phyloP scores from a whole-genome alignment of 2,113 vertebrate genomes.

The Shinisaurus crocodilurus region DNA sequence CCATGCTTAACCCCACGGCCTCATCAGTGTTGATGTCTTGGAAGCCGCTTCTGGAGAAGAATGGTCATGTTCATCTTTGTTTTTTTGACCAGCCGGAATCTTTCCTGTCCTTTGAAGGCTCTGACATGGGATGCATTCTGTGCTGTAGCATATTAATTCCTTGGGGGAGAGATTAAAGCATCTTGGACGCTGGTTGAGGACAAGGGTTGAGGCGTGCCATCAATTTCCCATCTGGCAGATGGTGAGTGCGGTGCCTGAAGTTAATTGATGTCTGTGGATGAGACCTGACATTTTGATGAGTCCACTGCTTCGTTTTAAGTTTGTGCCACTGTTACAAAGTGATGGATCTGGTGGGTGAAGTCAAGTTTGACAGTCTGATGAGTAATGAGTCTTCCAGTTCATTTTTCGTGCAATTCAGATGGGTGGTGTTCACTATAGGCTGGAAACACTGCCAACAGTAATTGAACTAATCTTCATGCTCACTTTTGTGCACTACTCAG shows the following conservation, averaged over 20 bases:
- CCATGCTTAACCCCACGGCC: neutral
- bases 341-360: neutral
- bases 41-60: neutral
- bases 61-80: rapidly evolving
- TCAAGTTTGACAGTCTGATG: neutral
- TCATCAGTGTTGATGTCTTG: neutral
- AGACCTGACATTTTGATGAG: neutral
- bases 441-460: neutral
- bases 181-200: neutral
- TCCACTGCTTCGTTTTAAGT: rapidly evolving
- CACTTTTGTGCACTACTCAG: neutral
- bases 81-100: neutral
- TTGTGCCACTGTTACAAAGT: slow-evolving; percentile 2
- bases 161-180: neutral
- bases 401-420: neutral
- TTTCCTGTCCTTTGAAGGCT: neutral
- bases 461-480: rapidly evolving
- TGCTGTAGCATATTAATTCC: neutral
- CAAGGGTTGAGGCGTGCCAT: neutral
- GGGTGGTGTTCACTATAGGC: neutral
- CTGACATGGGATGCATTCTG: rapidly evolving
- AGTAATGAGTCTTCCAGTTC: neutral
- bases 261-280: rapidly evolving
- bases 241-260: rapidly evolving
- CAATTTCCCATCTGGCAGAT: neutral